These are phyloP conservation scores for Phaethornis superciliosus DNA, from an alignment of 2,113 vertebrate species.

Conservation along the genomic window DNA sequence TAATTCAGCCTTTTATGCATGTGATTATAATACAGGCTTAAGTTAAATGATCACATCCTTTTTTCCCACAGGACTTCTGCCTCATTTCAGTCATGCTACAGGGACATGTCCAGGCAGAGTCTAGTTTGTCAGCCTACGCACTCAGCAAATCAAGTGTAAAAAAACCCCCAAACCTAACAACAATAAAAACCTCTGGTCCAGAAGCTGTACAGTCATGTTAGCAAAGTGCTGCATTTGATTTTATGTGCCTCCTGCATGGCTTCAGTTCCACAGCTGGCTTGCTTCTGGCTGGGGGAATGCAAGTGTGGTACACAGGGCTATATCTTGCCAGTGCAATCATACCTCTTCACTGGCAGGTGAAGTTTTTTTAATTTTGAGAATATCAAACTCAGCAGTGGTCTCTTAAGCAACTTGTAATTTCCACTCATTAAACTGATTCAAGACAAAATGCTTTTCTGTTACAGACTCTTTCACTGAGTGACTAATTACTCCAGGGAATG, in stretches of 20 bases:
- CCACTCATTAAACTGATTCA: not conserved
- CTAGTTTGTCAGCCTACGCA: not conserved
- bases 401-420: not conserved
- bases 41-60: constrained; percentile 20
- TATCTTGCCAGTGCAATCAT: not conserved
- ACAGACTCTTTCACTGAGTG: not conserved
- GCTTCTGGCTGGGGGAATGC: not conserved
- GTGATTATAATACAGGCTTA: not conserved
- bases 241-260: not conserved
- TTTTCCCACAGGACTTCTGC: constrained; percentile 41
- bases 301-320: not conserved
- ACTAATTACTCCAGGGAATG: not conserved
- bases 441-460: not conserved
- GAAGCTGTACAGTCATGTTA: constrained; percentile 3
- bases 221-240: not conserved
- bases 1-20: not conserved
- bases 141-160: not conserved
- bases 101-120: not conserved
- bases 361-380: not conserved
- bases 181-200: not conserved
- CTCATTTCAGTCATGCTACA: not conserved
- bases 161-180: not conserved
- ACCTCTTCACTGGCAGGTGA: not conserved
- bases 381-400: not conserved
- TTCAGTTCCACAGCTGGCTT: not conserved